A percentile compares a stretch with the other conserved stretches of the same genome.
phyloP scores from a whole-genome alignment of 2,888 invertebrate species.

The Aelia acuminata region DNA sequence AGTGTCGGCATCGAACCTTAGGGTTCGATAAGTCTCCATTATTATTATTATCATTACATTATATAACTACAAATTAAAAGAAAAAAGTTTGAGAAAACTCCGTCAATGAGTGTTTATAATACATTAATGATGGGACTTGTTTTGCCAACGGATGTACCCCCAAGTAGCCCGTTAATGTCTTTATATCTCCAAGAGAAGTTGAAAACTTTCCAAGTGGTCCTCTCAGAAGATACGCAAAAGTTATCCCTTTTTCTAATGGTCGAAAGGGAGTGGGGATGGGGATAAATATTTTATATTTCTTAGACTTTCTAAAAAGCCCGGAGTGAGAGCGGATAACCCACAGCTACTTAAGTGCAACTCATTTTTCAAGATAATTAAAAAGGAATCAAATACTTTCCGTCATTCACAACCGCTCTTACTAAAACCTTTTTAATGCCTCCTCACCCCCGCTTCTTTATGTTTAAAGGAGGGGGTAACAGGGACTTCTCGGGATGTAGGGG shows the following conservation, averaged over 20 bases:
- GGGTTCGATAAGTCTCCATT: too few relatives aligned
- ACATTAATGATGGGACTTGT: too few relatives aligned
- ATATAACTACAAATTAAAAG: too few relatives aligned
- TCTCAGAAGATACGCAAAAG: not conserved
- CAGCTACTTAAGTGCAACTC: constrained; percentile 7
- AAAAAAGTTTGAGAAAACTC: too few relatives aligned
- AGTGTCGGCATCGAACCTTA: too few relatives aligned
- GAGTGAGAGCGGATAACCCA: not conserved
- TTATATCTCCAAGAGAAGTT: not conserved
- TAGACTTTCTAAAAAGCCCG: not conserved
- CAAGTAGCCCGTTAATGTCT: not conserved
- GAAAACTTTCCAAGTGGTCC: not conserved
- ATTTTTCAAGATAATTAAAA: constrained; percentile 49
- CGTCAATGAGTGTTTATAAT: too few relatives aligned
- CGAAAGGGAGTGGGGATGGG: not conserved
- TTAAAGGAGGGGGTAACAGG: not conserved
- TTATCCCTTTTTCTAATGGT: constrained; percentile 20
- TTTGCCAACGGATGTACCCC: too few relatives aligned
- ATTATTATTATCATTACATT: too few relatives aligned
- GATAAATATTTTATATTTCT: constrained; percentile 27
- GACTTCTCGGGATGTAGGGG: not conserved
- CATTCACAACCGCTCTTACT: not conserved
- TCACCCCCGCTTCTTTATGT: not conserved
- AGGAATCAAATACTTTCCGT: constrained; percentile 20
- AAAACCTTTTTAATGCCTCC: not conserved